phyloP scores from a whole-genome alignment of 2,888 invertebrate species.

The Diogma glabrata region DNA sequence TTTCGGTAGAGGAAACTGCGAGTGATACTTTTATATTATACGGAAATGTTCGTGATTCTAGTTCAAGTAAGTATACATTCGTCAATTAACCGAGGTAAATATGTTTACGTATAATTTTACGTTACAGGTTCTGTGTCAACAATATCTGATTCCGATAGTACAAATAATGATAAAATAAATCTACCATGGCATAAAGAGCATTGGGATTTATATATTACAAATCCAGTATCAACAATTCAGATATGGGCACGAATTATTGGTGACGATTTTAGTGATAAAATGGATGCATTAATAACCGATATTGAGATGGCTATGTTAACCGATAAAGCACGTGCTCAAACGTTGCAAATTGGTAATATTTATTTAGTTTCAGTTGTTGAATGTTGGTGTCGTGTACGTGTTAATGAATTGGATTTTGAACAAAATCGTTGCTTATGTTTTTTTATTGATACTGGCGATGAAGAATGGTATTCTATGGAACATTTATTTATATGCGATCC shows the following conservation, averaged over 20 bases:
- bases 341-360: slow-evolving; percentile 26
- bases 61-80: no score
- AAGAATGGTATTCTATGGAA: slow-evolving; percentile 42
- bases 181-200: slow-evolving; percentile 29
- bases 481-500: slow-evolving; percentile 49
- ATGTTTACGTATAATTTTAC: background rate
- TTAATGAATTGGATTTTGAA: slow-evolving; percentile 38
- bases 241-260: slow-evolving; percentile 58
- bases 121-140: slow-evolving; percentile 14
- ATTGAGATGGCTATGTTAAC: slow-evolving; percentile 37
- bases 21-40: background rate
- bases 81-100: no score
- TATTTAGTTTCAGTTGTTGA: slow-evolving; percentile 38
- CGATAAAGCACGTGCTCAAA: slow-evolving; percentile 23
- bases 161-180: background rate
- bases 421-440: slow-evolving; percentile 43
- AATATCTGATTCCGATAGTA: slow-evolving; percentile 10
- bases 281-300: slow-evolving; percentile 40
- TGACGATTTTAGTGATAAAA: slow-evolving; percentile 48
- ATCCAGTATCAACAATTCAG: slow-evolving; percentile 47
- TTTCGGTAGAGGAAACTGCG: slow-evolving; percentile 28
- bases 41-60: background rate
- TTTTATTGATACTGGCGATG: slow-evolving; percentile 66
- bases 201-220: slow-evolving; percentile 49
- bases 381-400: slow-evolving; percentile 45